Base-by-base conservation (phyloP, 2,797 vertebrate genomes). In the Propithecus perrieri region DNA sequence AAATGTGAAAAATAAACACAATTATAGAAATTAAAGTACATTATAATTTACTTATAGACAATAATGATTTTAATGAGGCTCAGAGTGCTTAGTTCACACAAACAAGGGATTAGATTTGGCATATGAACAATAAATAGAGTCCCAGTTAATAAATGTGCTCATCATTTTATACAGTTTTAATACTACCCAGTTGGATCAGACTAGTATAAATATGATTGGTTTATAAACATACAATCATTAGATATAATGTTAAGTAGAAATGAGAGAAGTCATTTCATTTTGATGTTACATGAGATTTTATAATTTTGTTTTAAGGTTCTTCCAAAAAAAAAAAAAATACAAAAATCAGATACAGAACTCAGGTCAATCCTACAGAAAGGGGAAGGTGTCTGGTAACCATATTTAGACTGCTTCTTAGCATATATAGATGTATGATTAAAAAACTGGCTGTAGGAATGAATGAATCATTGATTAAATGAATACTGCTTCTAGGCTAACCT, bases 1-100 rank as follows among this genome's bases (percentile, higher is more conserved):
- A 94, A 95, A 50, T 33, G 14, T 59, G 48, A 81, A 92, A 97
- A 92, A 92, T 17, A 94, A 74, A 65, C 33, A 22, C 13, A 81
- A 55, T 0, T 14, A 50, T 28, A 91, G 83, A 96, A 89, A 96
- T 84, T 92, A 67, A 96, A 83, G 76, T 4, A 28, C 55, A 33
- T 61, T 53, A 50, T 74, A 67, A 76, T 87, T 94, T 85, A 72
- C 67, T 72, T 72, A 72, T 2, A 86, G 57, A 80, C 24, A 55
- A 24, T 26, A 50, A 43, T 14, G 33, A 76, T 35, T 67, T 83
- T 14, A 86, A 90, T 2, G 67, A 88, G 13, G 50, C 30, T 53
- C 41, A 20, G 30, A 12, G 33, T 85, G 46, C 57, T 91, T 1
- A 18, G 85, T 30, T 85, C 63, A 92, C 38, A 95, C 17, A 91